Percentiles rank a stretch among this genome's conserved stretches.
phyloP scores from a whole-genome alignment of 2,797 vertebrate species.

The Chrosomus eos region DNA sequence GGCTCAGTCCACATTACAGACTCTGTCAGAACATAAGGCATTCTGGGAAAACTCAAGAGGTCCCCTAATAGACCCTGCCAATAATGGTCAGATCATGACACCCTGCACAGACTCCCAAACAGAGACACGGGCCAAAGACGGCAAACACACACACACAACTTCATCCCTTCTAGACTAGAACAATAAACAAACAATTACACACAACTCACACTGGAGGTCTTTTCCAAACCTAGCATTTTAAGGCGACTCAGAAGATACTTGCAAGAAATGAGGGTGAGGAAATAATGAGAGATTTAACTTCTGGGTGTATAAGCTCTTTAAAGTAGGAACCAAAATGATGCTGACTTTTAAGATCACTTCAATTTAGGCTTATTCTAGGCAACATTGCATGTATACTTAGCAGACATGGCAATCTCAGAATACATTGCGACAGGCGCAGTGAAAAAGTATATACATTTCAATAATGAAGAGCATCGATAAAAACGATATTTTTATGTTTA shows the following conservation, averaged over 20 bases:
- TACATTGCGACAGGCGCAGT: neutral
- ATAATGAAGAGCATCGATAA: neutral
- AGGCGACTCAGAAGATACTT: neutral
- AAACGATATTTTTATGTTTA: neutral
- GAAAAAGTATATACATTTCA: neutral
- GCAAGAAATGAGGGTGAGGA: neutral
- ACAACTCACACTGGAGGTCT: neutral
- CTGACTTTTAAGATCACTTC: neutral
- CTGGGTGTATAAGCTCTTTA: neutral
- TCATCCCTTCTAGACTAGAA: neutral
- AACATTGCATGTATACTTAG: neutral
- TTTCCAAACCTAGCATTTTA: neutral
- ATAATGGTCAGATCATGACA: conserved; percentile 25
- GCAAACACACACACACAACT: neutral
- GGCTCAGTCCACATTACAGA: conserved; percentile 12
- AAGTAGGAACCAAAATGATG: neutral
- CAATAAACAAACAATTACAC: neutral
- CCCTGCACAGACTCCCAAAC: conserved; percentile 3
- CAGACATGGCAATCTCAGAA: neutral
- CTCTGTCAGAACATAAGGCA: conserved; percentile 18
- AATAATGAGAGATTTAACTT: neutral
- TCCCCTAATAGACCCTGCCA: neutral
- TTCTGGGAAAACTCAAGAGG: conserved; percentile 36
- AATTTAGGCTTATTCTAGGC: neutral
- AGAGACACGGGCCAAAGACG: neutral